Conservation (phyloP, 2,888 invertebrate species). For the Agriopis leucophaearia region DNA sequence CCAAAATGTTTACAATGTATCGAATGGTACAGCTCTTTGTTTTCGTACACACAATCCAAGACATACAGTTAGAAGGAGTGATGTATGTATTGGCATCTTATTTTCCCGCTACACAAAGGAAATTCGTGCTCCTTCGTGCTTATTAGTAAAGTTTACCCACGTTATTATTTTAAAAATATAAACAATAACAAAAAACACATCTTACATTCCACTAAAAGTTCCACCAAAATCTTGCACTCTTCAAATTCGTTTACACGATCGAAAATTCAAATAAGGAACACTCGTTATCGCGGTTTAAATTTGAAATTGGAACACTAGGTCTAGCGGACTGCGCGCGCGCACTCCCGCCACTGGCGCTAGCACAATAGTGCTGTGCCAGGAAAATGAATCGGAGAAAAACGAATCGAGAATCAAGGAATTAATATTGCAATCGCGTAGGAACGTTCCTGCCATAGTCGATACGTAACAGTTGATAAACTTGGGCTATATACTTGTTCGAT, state of each 20-base stretch:
- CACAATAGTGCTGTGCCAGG: conserved; percentile 68
- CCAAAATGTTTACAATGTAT: background rate
- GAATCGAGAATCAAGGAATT: conserved; percentile 61
- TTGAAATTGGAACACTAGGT: conserved; percentile 42
- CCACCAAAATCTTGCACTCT: conserved; percentile 3
- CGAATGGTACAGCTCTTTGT: background rate
- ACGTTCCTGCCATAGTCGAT: conserved; percentile 47
- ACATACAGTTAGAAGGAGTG: background rate
- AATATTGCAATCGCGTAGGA: conserved; percentile 62
- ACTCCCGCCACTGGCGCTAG: conserved; percentile 71
- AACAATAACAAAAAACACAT: background rate
- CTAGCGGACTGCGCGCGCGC: conserved; percentile 60
- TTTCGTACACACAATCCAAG: background rate
- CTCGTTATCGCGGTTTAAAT: conserved; percentile 8
- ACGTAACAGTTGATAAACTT: conserved; percentile 16
- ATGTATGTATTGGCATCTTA: no score
- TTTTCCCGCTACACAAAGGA: no score
- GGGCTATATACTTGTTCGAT: conserved; percentile 1
- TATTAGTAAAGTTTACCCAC: no score
- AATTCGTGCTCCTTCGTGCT: no score
- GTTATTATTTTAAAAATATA: no score
- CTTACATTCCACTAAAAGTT: conserved; percentile 14
- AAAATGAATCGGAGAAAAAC: conserved; percentile 57
- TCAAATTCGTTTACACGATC: conserved; percentile 23
- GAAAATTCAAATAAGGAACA: conserved; percentile 12